Conservation (phyloP, 2,797 vertebrate genomes). For the Bovichtus diacanthus region DNA sequence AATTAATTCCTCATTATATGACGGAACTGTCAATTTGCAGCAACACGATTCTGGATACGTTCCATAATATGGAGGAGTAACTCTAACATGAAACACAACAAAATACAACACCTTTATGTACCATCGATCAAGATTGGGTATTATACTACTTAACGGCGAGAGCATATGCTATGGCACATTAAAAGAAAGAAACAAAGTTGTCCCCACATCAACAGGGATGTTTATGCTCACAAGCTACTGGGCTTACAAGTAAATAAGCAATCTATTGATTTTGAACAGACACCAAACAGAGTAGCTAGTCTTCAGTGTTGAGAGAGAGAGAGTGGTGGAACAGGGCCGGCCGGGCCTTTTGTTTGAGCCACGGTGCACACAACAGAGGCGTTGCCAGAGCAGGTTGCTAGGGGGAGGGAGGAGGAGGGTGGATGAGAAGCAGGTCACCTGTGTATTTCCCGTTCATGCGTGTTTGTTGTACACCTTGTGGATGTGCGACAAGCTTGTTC, state of each 20-base stretch:
- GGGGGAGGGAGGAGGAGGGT: constrained; percentile 50
- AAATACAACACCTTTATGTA: background rate
- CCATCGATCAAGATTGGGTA: background rate
- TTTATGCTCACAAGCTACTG: constrained; percentile 39
- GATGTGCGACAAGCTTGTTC: constrained; percentile 1
- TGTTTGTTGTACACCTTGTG: constrained; percentile 6
- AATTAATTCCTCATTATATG: background rate
- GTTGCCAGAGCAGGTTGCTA: constrained; percentile 84
- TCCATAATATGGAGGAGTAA: background rate
- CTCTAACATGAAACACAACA: background rate
- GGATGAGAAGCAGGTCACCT: constrained; percentile 87
- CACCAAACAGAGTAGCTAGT: constrained; percentile 41
- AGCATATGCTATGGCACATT: background rate
- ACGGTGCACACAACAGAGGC: constrained; percentile 77
- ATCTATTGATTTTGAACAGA: constrained; percentile 68
- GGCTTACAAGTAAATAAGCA: constrained; percentile 55
- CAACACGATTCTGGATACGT: background rate
- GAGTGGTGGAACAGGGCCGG: constrained; percentile 45
- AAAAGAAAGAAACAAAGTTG: constrained; percentile 10
- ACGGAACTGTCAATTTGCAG: background rate
- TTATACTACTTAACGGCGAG: background rate
- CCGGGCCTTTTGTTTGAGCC: constrained; percentile 79
- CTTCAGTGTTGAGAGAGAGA: constrained; percentile 30
- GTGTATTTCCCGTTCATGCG: constrained; percentile 66
- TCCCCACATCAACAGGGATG: background rate